A percentile compares a stretch with the other conserved stretches of the same genome.
These are phyloP conservation scores for Cynoglossus semilaevis DNA, from an alignment of 2,113 vertebrate species.

Conservation along the genomic window DNA sequence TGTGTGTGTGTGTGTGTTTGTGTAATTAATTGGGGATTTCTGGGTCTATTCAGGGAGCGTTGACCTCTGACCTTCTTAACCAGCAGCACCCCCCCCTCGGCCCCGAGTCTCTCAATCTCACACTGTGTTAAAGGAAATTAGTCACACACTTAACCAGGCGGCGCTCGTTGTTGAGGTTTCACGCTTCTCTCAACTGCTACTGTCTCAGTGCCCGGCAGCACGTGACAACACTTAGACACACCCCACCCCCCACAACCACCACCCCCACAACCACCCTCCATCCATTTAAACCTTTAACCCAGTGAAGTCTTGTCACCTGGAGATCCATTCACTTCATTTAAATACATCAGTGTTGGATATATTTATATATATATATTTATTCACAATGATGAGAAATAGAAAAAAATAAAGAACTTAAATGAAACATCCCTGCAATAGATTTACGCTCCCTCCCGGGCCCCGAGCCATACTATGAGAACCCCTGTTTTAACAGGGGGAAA, in stretches of 20 bases:
- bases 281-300: not conserved
- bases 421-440: too few relatives aligned
- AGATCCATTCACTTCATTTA: too few relatives aligned
- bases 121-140: slow-evolving; percentile 73
- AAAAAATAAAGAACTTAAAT: too few relatives aligned
- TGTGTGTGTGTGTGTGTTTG: slow-evolving; percentile 59
- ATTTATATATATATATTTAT: too few relatives aligned
- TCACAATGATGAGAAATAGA: too few relatives aligned
- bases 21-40: slow-evolving; percentile 76
- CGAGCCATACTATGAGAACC: too few relatives aligned
- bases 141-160: slow-evolving; percentile 73
- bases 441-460: too few relatives aligned
- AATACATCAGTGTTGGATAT: too few relatives aligned
- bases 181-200: slow-evolving; percentile 61
- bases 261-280: not conserved
- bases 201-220: slow-evolving; percentile 40
- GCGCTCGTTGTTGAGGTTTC: slow-evolving; percentile 67
- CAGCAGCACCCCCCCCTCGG: slow-evolving; percentile 62
- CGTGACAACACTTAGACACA: slow-evolving; percentile 21
- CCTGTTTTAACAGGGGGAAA: too few relatives aligned
- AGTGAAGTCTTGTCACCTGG: too few relatives aligned
- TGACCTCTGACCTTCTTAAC: slow-evolving; percentile 74
- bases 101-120: slow-evolving; percentile 65
- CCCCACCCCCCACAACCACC: not conserved
- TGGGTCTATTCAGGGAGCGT: slow-evolving; percentile 63